Conservation (phyloP, 1,140 invertebrate genomes). For the Akabosia matsudoensis region DNA sequence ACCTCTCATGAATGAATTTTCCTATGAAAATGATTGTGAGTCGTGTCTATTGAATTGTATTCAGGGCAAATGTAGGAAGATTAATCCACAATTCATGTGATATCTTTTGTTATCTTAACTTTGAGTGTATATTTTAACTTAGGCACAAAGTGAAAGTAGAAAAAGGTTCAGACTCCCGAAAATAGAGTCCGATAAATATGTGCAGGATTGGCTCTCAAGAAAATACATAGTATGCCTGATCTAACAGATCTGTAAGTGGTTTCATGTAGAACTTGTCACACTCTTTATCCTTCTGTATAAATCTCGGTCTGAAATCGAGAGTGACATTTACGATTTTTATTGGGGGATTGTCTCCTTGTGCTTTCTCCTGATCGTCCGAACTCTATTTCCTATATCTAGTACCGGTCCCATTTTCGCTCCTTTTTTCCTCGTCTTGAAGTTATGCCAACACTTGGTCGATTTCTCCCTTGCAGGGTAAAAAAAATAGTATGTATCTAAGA, state of each 20-base stretch:
- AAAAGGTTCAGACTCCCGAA: too few species aligned
- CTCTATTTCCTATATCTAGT: constrained; percentile 10
- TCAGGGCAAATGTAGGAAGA: too few species aligned
- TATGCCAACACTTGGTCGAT: constrained; percentile 14
- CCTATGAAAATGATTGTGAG: too few species aligned
- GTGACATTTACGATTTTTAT: constrained; percentile 24
- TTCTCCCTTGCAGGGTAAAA: constrained; percentile 21
- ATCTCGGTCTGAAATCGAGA: constrained; percentile 16
- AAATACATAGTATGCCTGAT: neutral
- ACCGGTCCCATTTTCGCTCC: neutral
- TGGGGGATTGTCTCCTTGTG: neutral
- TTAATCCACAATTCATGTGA: too few species aligned
- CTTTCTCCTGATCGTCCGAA: constrained; percentile 16
- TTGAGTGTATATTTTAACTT: too few species aligned
- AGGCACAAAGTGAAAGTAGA: too few species aligned
- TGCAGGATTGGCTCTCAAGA: neutral
- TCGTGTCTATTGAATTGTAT: too few species aligned
- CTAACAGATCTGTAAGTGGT: constrained; percentile 13
- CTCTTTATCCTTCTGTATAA: constrained; percentile 11
- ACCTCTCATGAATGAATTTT: too few species aligned
- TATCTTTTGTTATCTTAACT: too few species aligned
- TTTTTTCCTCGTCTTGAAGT: constrained; percentile 21
- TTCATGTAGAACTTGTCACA: constrained; percentile 22
- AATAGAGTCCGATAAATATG: neutral
- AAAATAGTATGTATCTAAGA: too few species aligned